phyloP scores from a whole-genome alignment of 2,113 vertebrate species.

The Aldabrachelys gigantea region DNA sequence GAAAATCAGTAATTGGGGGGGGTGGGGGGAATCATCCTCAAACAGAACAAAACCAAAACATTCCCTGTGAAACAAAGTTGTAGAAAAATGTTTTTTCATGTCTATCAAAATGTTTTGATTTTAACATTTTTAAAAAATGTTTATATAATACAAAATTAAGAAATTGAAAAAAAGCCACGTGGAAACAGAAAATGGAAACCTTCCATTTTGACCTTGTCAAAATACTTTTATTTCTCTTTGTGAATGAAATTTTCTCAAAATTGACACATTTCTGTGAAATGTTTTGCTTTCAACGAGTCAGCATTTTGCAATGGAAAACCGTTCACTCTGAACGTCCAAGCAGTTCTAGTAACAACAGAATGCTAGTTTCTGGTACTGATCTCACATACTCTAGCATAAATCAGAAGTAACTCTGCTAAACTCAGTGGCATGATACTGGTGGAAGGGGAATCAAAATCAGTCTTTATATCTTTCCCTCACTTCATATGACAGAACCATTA shows the following conservation, averaged over 20 bases:
- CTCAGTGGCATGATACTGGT: neutral
- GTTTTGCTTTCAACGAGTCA: too few relatives aligned
- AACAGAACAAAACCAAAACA: neutral
- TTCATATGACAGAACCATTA: neutral
- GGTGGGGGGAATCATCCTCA: neutral
- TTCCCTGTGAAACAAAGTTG: neutral
- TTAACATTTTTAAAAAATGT: neutral
- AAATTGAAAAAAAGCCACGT: neutral
- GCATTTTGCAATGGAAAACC: neutral
- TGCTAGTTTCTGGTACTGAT: neutral
- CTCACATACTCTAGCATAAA: neutral
- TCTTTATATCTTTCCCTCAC: neutral
- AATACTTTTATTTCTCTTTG: neutral
- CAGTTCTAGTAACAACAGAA: neutral
- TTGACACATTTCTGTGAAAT: neutral
- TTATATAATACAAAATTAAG: neutral
- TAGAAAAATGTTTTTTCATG: neutral
- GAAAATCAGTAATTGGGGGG: neutral
- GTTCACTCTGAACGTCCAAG: neutral
- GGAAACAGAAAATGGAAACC: neutral
- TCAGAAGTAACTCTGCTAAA: neutral
- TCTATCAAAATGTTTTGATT: neutral
- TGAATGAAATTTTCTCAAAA: neutral
- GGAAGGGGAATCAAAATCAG: neutral
- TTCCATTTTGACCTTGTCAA: neutral